A percentile compares a stretch with the other conserved stretches of the same genome.
These are phyloP conservation scores for Xiphophorus couchianus DNA, from an alignment of 2,113 vertebrate genomes.

Conservation along the genomic window DNA sequence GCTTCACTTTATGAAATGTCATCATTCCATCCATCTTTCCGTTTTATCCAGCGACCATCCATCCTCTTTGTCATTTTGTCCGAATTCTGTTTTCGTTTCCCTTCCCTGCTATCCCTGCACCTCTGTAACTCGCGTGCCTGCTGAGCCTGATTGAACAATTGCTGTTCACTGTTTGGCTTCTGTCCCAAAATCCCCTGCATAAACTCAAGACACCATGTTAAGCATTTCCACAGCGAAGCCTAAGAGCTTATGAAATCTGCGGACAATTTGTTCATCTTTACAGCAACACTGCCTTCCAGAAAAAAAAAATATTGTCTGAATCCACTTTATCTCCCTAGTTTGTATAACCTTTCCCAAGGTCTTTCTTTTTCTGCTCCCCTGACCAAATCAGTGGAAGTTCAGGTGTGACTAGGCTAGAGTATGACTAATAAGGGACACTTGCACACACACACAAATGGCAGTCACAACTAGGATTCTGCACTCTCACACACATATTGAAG, in stretches of 20 bases:
- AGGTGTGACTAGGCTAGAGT: slow-evolving; percentile 27
- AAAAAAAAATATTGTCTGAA: slow-evolving; percentile 40
- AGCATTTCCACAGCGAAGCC: slow-evolving; percentile 45
- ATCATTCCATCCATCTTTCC: slow-evolving; percentile 2
- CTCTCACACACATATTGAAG: not conserved
- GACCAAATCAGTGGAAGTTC: slow-evolving; percentile 51
- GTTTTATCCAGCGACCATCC: slow-evolving; percentile 24
- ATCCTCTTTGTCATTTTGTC: slow-evolving; percentile 21
- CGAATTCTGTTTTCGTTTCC: slow-evolving; percentile 16
- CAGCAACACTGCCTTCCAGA: slow-evolving; percentile 28
- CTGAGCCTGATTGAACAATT: slow-evolving; percentile 64
- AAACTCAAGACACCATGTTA: slow-evolving; percentile 51
- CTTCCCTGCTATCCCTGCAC: not conserved
- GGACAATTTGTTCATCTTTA: slow-evolving; percentile 61
- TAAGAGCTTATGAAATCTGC: slow-evolving; percentile 55
- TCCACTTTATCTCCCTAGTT: slow-evolving; percentile 57
- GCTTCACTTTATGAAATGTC: slow-evolving; percentile 11
- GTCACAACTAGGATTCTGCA: not conserved
- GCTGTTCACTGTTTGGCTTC: slow-evolving; percentile 61
- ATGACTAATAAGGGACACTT: slow-evolving; percentile 29
- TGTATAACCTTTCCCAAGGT: slow-evolving; percentile 56
- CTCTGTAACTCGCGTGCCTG: slow-evolving; percentile 24
- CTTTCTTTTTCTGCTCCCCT: slow-evolving; percentile 7
- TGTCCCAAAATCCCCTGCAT: slow-evolving; percentile 55
- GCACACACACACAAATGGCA: slow-evolving; percentile 1